These are phyloP conservation scores for Sandelia bainsii DNA, from an alignment of 2,797 vertebrate species.

Conservation along the genomic window DNA sequence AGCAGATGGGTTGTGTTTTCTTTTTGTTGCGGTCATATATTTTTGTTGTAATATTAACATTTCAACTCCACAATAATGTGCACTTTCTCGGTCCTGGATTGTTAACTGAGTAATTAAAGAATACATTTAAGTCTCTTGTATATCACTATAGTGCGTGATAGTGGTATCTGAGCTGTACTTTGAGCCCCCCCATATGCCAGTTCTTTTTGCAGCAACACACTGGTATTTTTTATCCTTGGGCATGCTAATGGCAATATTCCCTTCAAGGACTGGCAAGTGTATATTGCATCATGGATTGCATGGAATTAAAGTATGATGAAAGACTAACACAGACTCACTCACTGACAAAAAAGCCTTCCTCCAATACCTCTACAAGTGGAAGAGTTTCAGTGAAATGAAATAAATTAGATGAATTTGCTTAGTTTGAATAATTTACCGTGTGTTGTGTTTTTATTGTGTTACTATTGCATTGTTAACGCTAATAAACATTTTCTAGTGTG, in stretches of 20 bases:
- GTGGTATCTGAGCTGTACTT: slow-evolving; percentile 9
- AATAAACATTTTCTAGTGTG: slow-evolving; percentile 3
- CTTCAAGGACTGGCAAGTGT: slow-evolving; percentile 26
- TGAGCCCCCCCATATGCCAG: slow-evolving; percentile 1
- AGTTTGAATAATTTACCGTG: background rate
- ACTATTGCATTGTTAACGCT: background rate
- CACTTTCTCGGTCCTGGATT: slow-evolving; percentile 60
- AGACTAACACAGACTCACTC: slow-evolving; percentile 23
- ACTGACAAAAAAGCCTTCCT: slow-evolving; percentile 13
- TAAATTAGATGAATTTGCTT: slow-evolving; percentile 8
- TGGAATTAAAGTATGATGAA: slow-evolving; percentile 53
- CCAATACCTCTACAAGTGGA: background rate
- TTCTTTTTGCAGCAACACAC: slow-evolving; percentile 19
- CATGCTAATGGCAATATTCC: slow-evolving; percentile 32
- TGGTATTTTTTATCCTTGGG: slow-evolving; percentile 26
- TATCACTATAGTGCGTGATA: background rate
- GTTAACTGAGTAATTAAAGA: slow-evolving; percentile 18
- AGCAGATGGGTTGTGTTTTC: slow-evolving; percentile 41
- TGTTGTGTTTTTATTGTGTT: background rate
- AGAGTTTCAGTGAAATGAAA: background rate
- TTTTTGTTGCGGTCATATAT: slow-evolving; percentile 47
- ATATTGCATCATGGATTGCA: slow-evolving; percentile 43
- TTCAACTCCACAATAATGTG: slow-evolving; percentile 52
- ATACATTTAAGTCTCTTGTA: slow-evolving; percentile 11
- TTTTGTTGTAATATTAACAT: slow-evolving; percentile 49